phyloP scores from a whole-genome alignment of 2,113 vertebrate genomes.

The Lynx canadensis region DNA sequence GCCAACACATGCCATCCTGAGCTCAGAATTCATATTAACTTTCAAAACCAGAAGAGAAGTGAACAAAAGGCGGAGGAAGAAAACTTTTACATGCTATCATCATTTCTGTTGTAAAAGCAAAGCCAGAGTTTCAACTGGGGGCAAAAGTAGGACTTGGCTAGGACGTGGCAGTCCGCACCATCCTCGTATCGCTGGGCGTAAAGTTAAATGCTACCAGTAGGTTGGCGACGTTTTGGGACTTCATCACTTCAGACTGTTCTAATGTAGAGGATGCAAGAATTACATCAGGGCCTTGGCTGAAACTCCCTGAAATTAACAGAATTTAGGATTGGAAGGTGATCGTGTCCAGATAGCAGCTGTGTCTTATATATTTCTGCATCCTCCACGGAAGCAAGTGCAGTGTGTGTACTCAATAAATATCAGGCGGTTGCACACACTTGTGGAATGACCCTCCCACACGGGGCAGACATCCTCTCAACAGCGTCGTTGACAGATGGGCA shows the following conservation, averaged over 20 bases:
- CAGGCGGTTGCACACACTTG: not conserved
- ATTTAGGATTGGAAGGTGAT: constrained; percentile 31
- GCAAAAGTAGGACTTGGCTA: not conserved
- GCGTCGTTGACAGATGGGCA: constrained; percentile 53
- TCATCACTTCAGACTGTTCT: not conserved
- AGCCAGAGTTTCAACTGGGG: not conserved
- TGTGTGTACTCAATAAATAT: not conserved
- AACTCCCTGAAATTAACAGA: constrained; percentile 1
- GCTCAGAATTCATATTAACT: constrained; percentile 41
- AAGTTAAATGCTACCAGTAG: not conserved
- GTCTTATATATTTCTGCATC: not conserved
- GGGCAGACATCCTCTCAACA: not conserved
- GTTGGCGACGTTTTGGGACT: not conserved
- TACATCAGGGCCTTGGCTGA: not conserved
- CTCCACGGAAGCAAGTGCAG: not conserved
- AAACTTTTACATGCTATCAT: not conserved
- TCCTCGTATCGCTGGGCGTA: not conserved
- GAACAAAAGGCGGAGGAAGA: constrained; percentile 6
- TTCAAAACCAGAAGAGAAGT: constrained; percentile 45
- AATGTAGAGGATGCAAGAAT: constrained; percentile 5
- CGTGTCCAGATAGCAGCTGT: constrained; percentile 38
- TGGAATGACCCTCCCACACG: constrained; percentile 19
- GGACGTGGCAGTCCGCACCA: not conserved
- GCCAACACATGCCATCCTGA: not conserved
- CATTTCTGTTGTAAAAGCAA: constrained; percentile 27